Percentiles rank a stretch among this genome's conserved stretches.
phyloP scores from a whole-genome alignment of 2,888 invertebrate species.

The Scaptomyza reducta region DNA sequence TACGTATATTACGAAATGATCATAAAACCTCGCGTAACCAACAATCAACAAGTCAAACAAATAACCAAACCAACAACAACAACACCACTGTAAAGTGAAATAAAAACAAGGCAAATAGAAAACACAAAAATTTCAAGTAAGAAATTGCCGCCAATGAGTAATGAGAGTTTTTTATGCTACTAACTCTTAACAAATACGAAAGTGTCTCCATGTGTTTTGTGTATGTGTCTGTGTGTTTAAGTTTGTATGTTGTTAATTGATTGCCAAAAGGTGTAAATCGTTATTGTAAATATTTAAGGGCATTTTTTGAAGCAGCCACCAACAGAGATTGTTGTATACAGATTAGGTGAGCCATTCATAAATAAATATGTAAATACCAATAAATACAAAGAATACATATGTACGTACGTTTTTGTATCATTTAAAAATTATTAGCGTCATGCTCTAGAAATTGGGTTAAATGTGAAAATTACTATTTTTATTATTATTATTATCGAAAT shows the following conservation, averaged over 20 bases:
- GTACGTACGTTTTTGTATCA: conserved; percentile 26
- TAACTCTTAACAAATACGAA: conserved; percentile 3
- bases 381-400: conserved; percentile 8
- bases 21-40: conserved; percentile 50
- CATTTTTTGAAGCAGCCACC: conserved; percentile 61
- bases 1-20: conserved; percentile 65
- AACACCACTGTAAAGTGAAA: conserved; percentile 14
- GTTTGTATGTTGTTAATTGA: conserved; percentile 70
- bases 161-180: conserved; percentile 36
- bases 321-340: conserved; percentile 27
- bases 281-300: conserved; percentile 64
- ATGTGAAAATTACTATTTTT: conserved; percentile 53
- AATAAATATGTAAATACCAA: conserved; percentile 36
- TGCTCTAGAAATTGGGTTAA: conserved; percentile 76
- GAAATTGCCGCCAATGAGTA: conserved; percentile 53
- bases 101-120: conserved; percentile 52
- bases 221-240: conserved; percentile 6
- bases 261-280: conserved; percentile 55
- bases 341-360: conserved; percentile 54
- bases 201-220: neutral
- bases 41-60: conserved; percentile 18
- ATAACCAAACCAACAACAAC: conserved; percentile 8
- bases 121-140: conserved; percentile 36
- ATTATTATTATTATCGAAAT: conserved; percentile 43
- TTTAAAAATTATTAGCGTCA: conserved; percentile 72